Evolutionary conservation across 2,888 invertebrate genomes (phyloP).

Genomic region (Salpingus planirostris): DNA sequence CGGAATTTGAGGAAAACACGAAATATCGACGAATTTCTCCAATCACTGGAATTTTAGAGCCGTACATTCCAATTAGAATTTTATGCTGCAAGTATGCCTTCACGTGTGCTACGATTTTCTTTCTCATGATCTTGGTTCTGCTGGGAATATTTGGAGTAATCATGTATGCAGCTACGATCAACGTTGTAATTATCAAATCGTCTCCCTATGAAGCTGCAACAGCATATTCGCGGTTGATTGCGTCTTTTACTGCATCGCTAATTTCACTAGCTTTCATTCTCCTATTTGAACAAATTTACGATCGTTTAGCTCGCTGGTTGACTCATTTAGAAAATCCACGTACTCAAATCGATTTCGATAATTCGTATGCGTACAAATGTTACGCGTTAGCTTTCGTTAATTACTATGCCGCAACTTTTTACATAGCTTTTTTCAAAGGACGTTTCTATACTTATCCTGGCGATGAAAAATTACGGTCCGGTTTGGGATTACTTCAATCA

Average conservation of each 20-base stretch:
- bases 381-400: conserved; percentile 36
- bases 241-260: too few relatives aligned
- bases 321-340: conserved; percentile 38
- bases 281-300: conserved; percentile 32
- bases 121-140: too few relatives aligned
- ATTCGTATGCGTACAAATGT: conserved; percentile 35
- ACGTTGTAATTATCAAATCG: conserved; percentile 10
- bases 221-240: too few relatives aligned
- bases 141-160: conserved; percentile 23
- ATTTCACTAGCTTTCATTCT: conserved; percentile 19
- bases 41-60: conserved; percentile 14
- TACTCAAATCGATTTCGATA: conserved; percentile 33
- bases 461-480: conserved; percentile 24
- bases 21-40: conserved; percentile 11
- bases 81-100: conserved; percentile 8
- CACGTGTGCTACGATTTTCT: conserved; percentile 8
- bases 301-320: conserved; percentile 26
- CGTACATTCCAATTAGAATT: conserved; percentile 13
- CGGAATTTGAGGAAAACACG: conserved; percentile 14
- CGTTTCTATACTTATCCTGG: conserved; percentile 43
- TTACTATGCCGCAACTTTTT: conserved; percentile 34
- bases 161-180: conserved; percentile 21
- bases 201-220: too few relatives aligned
- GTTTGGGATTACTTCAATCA: conserved; percentile 24
- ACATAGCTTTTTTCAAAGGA: conserved; percentile 38